Evolutionary conservation across 2,113 vertebrate genomes (phyloP).

Genomic region (Anarhynchus alexandrinus): DNA sequence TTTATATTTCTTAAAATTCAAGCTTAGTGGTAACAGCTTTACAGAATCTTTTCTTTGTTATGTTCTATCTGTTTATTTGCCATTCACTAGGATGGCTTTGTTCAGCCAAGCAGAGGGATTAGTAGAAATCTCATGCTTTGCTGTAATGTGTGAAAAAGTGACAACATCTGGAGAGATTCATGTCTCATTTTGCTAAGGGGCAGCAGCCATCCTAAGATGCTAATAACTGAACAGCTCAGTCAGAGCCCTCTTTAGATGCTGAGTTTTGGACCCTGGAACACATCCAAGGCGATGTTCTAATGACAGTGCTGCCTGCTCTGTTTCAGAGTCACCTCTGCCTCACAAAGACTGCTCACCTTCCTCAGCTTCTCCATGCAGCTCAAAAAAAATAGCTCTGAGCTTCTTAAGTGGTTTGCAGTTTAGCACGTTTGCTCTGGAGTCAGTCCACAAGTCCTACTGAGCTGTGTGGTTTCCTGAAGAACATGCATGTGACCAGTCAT

Average conservation of each 20-base stretch:
- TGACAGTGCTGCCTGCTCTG: not conserved
- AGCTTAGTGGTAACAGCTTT: not conserved
- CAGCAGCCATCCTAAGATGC: not conserved
- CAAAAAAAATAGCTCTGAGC: not conserved
- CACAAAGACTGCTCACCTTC: not conserved
- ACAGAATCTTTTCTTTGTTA: not conserved
- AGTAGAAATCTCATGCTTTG: not conserved
- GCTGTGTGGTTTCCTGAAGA: not conserved
- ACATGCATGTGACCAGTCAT: rapidly evolving
- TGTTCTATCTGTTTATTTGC: not conserved
- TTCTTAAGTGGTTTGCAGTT: not conserved
- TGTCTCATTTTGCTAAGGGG: not conserved
- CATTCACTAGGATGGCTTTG: not conserved
- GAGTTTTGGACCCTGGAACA: not conserved
- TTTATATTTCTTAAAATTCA: not conserved
- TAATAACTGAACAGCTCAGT: not conserved
- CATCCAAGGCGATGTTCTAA: rapidly evolving
- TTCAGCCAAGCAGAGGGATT: not conserved
- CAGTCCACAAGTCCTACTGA: not conserved
- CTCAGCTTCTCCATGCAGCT: not conserved
- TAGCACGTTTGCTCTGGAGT: not conserved
- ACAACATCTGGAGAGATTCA: not conserved
- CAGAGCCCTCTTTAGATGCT: not conserved
- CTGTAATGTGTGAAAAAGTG: not conserved
- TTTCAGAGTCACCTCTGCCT: not conserved